Base-by-base conservation (phyloP, 2,797 vertebrate genomes). In the Sebastiscus albofasciatus region DNA sequence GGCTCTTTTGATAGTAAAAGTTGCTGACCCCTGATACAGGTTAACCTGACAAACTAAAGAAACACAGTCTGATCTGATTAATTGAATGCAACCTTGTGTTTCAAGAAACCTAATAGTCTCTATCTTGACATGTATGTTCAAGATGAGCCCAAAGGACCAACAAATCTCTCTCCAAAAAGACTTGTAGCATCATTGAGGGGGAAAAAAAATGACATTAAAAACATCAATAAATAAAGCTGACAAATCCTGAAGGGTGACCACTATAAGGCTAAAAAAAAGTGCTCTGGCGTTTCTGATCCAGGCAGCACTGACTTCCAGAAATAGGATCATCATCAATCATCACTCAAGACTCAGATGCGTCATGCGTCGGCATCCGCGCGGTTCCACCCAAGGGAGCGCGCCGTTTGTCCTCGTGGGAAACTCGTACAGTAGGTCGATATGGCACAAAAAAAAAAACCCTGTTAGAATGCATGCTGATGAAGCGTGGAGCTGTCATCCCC, bases 331-430 rank as follows among this genome's bases (percentile, higher is more conserved):
- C 88, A 82, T 82, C 83, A 83, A 77, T 88, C 81, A 81, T 34
- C 80, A 24, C 67, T 79, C 42, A 46, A 46, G 42, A 46, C 42
- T 46, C 82, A 75, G 88, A 89, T 92, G 90, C 92, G 88, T 93
- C 90, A 93, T 90, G 90, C 82, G 83, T 90, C 82, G 83, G 80
- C 34, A 87, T 87, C 73, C 82, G 73, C 74, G 36, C 85, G 65
- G 82, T 89, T 89, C 83, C 91, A 87, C 89, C 90, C 90, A 72
- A 34, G 67, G 82, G 89, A 81, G 78, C 81, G 87, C 39, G 79
- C 74, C 59, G 85, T 67, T 78, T 67, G 64, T 80, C 62, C 81
- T 60, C 34, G 1, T 18, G 76, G 83, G 64, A 60, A 75, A 74
- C 81, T 81, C 60, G 62, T 78, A 91, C 89, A 80, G 88, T 77